Conservation (phyloP, 1,140 invertebrate genomes). For the Dendrolimus punctatus region DNA sequence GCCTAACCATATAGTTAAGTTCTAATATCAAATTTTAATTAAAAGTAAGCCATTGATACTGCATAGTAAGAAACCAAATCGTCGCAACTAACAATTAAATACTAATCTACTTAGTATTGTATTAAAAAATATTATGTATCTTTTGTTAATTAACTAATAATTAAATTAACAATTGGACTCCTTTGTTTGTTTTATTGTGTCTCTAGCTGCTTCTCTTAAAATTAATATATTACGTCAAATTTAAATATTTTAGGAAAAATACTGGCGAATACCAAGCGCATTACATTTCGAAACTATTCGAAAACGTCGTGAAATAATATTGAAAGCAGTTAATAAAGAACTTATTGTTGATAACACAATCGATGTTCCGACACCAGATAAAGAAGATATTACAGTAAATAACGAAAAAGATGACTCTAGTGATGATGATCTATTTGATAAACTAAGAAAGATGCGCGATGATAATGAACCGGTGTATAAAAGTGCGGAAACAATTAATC, state of each 20-base stretch:
- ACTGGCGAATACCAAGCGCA: slow-evolving; percentile 76
- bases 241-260: slow-evolving; percentile 62
- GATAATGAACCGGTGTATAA: slow-evolving; percentile 12
- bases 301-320: slow-evolving; percentile 52
- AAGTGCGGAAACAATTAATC: slow-evolving; percentile 15
- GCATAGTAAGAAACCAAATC: too few species aligned
- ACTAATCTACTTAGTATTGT: too few species aligned
- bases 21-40: too few species aligned
- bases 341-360: slow-evolving; percentile 32
- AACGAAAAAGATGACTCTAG: slow-evolving; percentile 34
- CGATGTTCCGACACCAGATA: background rate
- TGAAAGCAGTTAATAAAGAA: slow-evolving; percentile 54
- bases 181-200: too few species aligned
- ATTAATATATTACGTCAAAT: background rate
- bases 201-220: background rate
- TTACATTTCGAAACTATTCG: slow-evolving; percentile 59
- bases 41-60: too few species aligned
- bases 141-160: too few species aligned
- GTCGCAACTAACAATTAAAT: too few species aligned
- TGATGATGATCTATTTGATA: slow-evolving; percentile 52
- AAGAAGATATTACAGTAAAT: slow-evolving; percentile 1
- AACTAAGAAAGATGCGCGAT: slow-evolving; percentile 45
- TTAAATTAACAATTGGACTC: too few species aligned
- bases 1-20: too few species aligned
- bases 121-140: too few species aligned